Base-by-base conservation (phyloP, 2,113 vertebrate species). In the Smithornis capensis region DNA sequence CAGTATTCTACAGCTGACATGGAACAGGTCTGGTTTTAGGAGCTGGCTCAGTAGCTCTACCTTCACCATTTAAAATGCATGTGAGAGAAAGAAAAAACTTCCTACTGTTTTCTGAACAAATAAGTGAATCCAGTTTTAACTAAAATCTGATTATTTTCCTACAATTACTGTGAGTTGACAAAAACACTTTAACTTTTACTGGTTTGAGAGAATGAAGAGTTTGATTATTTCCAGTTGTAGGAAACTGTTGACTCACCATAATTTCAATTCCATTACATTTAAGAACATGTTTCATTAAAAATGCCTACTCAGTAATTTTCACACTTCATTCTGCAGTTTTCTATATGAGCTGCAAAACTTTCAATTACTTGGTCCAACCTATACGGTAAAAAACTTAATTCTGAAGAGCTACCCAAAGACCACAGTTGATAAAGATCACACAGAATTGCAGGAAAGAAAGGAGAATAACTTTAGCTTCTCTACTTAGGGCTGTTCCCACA, bases 161-260 rank as follows among this genome's bases (percentile, higher is more conserved):
- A 53, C 49, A 93, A 35, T 19, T 31, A 59, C 18, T 10, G 40
- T 23, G 14, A 84, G 13, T 4, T 60, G 21, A 89, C 35, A 85
- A 45, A 81, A 75, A n/a, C 7, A 64, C 40, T 81, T 68, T 14
- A 60, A 57, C 44, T 90, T 93, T 67, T 63, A 86, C 38, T 70
- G 21, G 24, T 70, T 83, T 68, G 55, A 89, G 5, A 88, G 31
- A 86, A 86, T 9, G n/a, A 92, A 77, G 91, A 74, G 42, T 90
- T 84, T 45, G 50, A 94, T 86, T 70, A 63, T 40, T 92, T 83
- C 42, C 76, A 94, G 47, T 93, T 74, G 68, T 59, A 89, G 52
- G 38, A 93, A 90, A 86, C 29, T 63, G 82, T 94, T 90, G 90
- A 92, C 82, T 95, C 71, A 62, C 82, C 64, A 70, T 77, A 94